Evolutionary conservation across 2,888 invertebrate genomes (phyloP).

Genomic region (Harmothoe impar): DNA sequence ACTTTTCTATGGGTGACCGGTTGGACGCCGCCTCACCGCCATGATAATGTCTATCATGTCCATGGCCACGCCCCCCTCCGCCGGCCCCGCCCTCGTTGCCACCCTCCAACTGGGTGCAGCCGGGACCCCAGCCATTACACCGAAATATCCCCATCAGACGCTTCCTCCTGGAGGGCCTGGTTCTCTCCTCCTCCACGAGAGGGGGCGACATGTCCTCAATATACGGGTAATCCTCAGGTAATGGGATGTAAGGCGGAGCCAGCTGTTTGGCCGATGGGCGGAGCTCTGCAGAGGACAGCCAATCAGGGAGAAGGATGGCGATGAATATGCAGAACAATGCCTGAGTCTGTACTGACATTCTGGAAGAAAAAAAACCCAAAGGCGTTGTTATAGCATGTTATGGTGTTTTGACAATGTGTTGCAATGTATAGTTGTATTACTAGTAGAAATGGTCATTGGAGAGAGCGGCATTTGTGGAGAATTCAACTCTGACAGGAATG

Average conservation of each 20-base stretch:
- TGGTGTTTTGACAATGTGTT: too few species aligned
- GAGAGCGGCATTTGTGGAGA: too few species aligned
- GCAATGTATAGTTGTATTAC: too few species aligned
- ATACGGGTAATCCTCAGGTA: background rate
- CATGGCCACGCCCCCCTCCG: background rate
- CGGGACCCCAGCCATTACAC: conserved; percentile 68
- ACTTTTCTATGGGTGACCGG: conserved; percentile 37
- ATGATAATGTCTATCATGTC: conserved; percentile 3
- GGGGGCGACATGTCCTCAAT: background rate
- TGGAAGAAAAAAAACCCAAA: background rate
- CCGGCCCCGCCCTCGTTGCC: background rate
- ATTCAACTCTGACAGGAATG: too few species aligned
- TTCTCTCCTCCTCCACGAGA: background rate
- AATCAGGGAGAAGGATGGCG: background rate
- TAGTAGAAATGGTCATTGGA: too few species aligned
- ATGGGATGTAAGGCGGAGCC: background rate
- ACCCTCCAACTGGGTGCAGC: conserved; percentile 62
- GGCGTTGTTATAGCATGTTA: background rate
- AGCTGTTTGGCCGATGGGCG: background rate
- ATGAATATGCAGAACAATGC: background rate
- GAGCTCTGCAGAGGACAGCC: conserved; percentile 12
- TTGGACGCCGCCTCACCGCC: background rate
- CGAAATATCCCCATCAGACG: conserved; percentile 69
- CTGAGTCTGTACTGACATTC: background rate
- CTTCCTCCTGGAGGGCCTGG: conserved; percentile 35